Percentiles rank a stretch among this genome's conserved stretches.
Evolutionary conservation across 53 echinoderm and acorn worm species (phyloP).

Genomic region (Echinarachnius parma): DNA sequence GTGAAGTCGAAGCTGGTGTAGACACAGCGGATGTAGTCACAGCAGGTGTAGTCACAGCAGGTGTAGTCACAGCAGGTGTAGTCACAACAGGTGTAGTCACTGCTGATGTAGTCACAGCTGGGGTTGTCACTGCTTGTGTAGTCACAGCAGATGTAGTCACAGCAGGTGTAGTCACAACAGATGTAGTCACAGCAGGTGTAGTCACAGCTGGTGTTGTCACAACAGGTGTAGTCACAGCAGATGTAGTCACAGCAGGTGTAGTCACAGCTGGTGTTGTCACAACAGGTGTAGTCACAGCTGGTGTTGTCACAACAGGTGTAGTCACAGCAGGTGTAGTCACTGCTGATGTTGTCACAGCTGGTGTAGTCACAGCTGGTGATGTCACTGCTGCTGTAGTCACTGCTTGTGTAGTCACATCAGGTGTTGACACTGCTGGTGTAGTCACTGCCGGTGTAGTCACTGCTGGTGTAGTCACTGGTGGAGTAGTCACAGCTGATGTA

Average conservation of each 20-base stretch:
- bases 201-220: conserved; percentile 2
- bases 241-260: conserved; percentile 1
- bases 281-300: neutral
- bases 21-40: conserved; percentile 7
- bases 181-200: neutral
- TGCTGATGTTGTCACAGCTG: neutral
- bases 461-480: conserved; percentile 2
- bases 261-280: conserved; percentile 7
- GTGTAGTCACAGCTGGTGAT: conserved; percentile 5
- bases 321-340: conserved; percentile 14
- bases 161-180: conserved; percentile 2
- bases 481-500: neutral
- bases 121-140: conserved; percentile 9
- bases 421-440: conserved; percentile 9
- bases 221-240: conserved; percentile 4
- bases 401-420: neutral
- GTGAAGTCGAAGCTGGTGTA: neutral
- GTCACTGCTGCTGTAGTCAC: conserved; percentile 12
- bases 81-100: conserved; percentile 1
- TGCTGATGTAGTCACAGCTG: conserved; percentile 6
- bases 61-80: neutral
- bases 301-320: neutral
- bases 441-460: conserved; percentile 10
- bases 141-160: conserved; percentile 12
- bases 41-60: conserved; percentile 3